These are phyloP conservation scores for Porites evermanni DNA, from an alignment of 92 coral and sea anemone species.

Conservation along the genomic window DNA sequence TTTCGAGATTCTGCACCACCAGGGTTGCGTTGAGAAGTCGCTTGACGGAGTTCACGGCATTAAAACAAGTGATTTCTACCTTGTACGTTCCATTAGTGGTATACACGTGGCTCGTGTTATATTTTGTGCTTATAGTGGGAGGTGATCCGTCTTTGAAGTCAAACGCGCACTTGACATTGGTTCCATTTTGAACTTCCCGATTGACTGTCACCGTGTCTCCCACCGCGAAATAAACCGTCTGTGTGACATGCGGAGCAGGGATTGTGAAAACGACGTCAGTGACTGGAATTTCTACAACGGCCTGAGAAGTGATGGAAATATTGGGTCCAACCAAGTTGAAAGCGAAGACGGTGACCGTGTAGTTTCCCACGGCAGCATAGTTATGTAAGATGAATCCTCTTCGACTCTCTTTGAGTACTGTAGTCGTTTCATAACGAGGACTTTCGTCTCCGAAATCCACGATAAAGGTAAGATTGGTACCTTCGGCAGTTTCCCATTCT, in stretches of 20 bases:
- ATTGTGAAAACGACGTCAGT: conserved; percentile 71
- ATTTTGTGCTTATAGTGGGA: conserved; percentile 37
- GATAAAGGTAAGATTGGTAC: conserved; percentile 85
- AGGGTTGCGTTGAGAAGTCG: conserved; percentile 76
- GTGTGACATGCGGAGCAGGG: conserved; percentile 65
- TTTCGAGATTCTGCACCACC: conserved; percentile 67
- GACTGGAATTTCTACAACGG: conserved; percentile 85
- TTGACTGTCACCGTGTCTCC: conserved; percentile 69
- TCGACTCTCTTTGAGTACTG: conserved; percentile 51
- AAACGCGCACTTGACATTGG: conserved; percentile 78
- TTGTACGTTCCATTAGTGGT: conserved; percentile 74
- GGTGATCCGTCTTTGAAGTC: conserved; percentile 81
- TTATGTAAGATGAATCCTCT: conserved; percentile 52
- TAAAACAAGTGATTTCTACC: conserved; percentile 78
- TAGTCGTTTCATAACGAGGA: conserved; percentile 35
- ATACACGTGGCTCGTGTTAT: conserved; percentile 66
- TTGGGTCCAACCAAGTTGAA: conserved; percentile 85
- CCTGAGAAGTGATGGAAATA: conserved; percentile 67
- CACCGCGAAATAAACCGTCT: conserved; percentile 72
- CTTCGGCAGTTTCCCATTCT: conserved; percentile 75
- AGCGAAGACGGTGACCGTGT: conserved; percentile 76
- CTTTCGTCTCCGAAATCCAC: conserved; percentile 91
- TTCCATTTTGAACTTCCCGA: conserved; percentile 64
- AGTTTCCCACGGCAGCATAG: conserved; percentile 83
- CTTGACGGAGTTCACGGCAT: conserved; percentile 82